Evolutionary conservation across 2,888 invertebrate species (phyloP).

Genomic region (Sipha maydis): DNA sequence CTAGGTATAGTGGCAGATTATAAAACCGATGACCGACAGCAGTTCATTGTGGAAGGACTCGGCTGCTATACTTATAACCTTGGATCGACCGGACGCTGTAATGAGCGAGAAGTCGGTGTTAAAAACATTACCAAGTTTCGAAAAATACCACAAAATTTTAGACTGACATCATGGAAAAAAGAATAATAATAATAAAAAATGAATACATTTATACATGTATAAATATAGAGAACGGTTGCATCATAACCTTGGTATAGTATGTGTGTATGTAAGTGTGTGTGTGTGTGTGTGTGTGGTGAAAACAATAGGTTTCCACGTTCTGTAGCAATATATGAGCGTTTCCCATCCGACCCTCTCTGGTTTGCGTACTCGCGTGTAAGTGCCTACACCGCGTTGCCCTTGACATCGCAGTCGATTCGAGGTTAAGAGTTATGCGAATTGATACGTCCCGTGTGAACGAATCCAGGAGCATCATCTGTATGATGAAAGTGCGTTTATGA

Average conservation of each 20-base stretch:
- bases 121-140: slow-evolving; percentile 60
- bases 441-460: slow-evolving; percentile 23
- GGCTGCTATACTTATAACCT: slow-evolving; percentile 19
- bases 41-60: slow-evolving; percentile 57
- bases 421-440: slow-evolving; percentile 45
- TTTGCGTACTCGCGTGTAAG: neutral
- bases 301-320: slow-evolving; percentile 62
- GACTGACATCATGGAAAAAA: slow-evolving; percentile 35
- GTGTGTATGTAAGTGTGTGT: slow-evolving; percentile 13
- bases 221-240: slow-evolving; percentile 46
- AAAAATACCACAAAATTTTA: slow-evolving; percentile 61
- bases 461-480: neutral
- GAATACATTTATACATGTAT: slow-evolving; percentile 40
- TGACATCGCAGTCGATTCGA: slow-evolving; percentile 44
- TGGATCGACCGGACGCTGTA: slow-evolving; percentile 61
- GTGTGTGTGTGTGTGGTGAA: slow-evolving; percentile 37
- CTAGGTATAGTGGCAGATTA: slow-evolving; percentile 45
- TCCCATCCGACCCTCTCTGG: slow-evolving; percentile 57
- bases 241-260: slow-evolving; percentile 55
- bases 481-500: slow-evolving; percentile 19
- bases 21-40: slow-evolving; percentile 58
- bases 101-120: slow-evolving; percentile 60
- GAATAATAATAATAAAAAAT: slow-evolving; percentile 45
- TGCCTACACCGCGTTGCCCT: slow-evolving; percentile 12
- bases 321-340: slow-evolving; percentile 53